Base-by-base conservation (phyloP, 2,113 vertebrate species). In the Platichthys flesus region DNA sequence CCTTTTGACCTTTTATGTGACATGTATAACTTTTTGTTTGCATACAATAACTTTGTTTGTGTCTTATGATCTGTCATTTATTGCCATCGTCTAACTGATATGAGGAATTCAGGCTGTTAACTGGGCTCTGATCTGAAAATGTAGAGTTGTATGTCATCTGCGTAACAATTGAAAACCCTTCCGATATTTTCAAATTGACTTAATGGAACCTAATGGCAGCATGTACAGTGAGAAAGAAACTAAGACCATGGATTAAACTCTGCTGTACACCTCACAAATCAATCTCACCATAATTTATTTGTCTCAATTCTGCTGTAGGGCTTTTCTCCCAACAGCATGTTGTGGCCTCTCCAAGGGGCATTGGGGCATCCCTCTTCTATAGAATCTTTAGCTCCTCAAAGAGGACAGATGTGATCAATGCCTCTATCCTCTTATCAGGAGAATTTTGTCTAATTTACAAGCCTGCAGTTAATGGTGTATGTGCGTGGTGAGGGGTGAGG, bases 331-430 rank as follows among this genome's bases (percentile, higher is more conserved):
- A 20, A 23, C 61, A 9, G 21, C 10, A 9, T 82, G 61, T 79
- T 75, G 69, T 77, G 24, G 62, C 55, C 71, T 62, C 65, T 70
- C 18, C 52, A 59, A 73, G 68, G 78, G 55, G 28, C 45, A 74
- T 60, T 13, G 62, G 71, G 63, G 74, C 59, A 68, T 79, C 70
- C 78, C 69, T 71, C 59, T 74, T 72, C 51, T 57, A 62, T 42
- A 64, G 67, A 73, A 67, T 47, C 61, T 79, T 71, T 66, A 67
- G 63, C 64, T 80, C 65, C 63, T 78, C 3, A 65, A 75, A 68
- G 71, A 86, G 76, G 85, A 90, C 15, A 15, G 83, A 89, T 86
- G 88, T 89, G 82, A 91, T 91, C 89, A 88, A 90, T 90, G 85
- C 82, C 81, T 76, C 80, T 89, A 80, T 88, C 88, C 85, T 37